phyloP scores from a whole-genome alignment of 1,140 invertebrate species.

The Cotesia typhae region DNA sequence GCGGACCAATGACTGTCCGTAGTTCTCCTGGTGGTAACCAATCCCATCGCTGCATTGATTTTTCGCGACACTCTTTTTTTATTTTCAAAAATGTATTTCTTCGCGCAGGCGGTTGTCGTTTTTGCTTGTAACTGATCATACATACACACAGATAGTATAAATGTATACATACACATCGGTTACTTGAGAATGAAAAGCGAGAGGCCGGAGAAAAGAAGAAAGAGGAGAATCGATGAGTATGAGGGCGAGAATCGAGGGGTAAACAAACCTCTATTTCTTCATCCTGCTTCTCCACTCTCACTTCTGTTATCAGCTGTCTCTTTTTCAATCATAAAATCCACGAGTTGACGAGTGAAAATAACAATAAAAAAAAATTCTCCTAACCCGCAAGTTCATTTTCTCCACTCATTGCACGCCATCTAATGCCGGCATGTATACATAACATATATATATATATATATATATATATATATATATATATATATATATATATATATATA shows the following conservation, averaged over 20 bases:
- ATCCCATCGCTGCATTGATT: constrained; percentile 58
- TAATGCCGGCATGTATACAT: too few species aligned
- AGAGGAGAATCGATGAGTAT: constrained; percentile 52
- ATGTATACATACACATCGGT: background rate
- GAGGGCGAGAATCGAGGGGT: constrained; percentile 46
- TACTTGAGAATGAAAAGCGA: constrained; percentile 10
- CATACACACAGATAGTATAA: background rate
- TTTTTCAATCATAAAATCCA: constrained; percentile 51
- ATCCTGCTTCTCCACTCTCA: constrained; percentile 41
- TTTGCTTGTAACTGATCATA: too few species aligned
- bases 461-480: constrained; percentile 23
- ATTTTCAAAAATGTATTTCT: constrained; percentile 62
- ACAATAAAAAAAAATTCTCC: constrained; percentile 21
- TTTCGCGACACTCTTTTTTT: constrained; percentile 49
- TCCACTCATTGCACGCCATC: background rate
- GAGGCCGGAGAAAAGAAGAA: constrained; percentile 40
- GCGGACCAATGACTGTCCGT: constrained; percentile 41
- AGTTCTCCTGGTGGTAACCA: constrained; percentile 44
- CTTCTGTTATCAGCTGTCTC: constrained; percentile 52
- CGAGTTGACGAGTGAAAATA: constrained; percentile 34
- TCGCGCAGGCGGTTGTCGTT: constrained; percentile 33
- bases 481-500: constrained; percentile 8
- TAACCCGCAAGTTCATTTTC: constrained; percentile 23
- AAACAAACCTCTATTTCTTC: constrained; percentile 52
- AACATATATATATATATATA: background rate